A percentile compares a stretch with the other conserved stretches of the same genome.
Conservation (phyloP, 1,140 invertebrate genomes). For the Meloidogyne floridensis region DNA sequence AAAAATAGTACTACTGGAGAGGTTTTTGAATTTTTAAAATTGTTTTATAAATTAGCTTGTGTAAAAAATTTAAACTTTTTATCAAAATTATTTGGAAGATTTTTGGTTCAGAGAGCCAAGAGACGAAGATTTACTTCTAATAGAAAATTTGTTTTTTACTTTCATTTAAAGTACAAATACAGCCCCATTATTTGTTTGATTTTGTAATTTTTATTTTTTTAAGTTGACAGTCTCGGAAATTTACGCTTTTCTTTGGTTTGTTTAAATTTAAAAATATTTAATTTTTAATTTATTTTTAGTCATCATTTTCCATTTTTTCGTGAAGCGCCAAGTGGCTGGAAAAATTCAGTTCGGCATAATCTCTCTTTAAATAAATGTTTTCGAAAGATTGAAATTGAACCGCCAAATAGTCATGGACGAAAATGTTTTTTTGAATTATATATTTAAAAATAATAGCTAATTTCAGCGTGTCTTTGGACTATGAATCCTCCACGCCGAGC, state of each 20-base stretch:
- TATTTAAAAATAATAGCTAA: neutral
- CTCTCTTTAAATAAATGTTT: conserved; percentile 71
- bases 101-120: too few relatives aligned
- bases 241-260: conserved; percentile 96
- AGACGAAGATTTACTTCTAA: too few relatives aligned
- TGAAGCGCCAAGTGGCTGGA: conserved; percentile 71
- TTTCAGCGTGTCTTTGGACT: conserved; percentile 44
- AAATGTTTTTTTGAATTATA: conserved; percentile 14
- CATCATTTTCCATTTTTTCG: conserved; percentile 71
- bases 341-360: conserved; percentile 71
- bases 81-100: too few relatives aligned
- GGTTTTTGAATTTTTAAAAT: neutral
- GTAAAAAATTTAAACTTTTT: too few relatives aligned
- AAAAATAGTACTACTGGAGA: conserved; percentile 92
- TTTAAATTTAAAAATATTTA: conserved; percentile 47
- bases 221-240: conserved; percentile 91
- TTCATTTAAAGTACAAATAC: too few relatives aligned
- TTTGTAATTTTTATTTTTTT: neutral
- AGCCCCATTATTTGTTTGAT: too few relatives aligned
- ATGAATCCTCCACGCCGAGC: conserved; percentile 41
- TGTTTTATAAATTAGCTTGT: neutral
- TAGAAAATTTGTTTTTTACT: too few relatives aligned
- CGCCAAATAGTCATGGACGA: conserved; percentile 40
- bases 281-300: conserved; percentile 31
- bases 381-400: conserved; percentile 70